phyloP scores from a whole-genome alignment of 2,888 invertebrate species.

The Drosophila quinaria region DNA sequence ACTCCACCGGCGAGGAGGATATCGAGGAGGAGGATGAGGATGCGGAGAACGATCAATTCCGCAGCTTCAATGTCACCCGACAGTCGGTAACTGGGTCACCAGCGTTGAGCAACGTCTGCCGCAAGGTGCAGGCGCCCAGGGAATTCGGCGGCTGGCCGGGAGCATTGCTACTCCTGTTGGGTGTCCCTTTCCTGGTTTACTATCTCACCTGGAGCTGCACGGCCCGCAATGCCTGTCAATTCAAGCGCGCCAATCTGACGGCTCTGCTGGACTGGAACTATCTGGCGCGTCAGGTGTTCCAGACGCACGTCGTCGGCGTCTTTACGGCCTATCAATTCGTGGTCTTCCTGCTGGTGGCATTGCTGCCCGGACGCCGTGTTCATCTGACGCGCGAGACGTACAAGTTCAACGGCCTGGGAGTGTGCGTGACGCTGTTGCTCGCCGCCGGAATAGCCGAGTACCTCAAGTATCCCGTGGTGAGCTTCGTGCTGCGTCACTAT shows the following conservation, averaged over 20 bases:
- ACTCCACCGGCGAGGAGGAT: slow-evolving; percentile 72
- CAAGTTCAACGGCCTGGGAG: slow-evolving; percentile 82
- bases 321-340: slow-evolving; percentile 79
- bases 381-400: slow-evolving; percentile 79
- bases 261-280: slow-evolving; percentile 65
- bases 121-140: slow-evolving; percentile 71
- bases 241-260: slow-evolving; percentile 65
- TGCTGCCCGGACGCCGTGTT: slow-evolving; percentile 82
- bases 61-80: slow-evolving; percentile 73
- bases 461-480: slow-evolving; percentile 81
- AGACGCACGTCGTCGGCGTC: slow-evolving; percentile 66
- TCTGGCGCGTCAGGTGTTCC: slow-evolving; percentile 74
- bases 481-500: slow-evolving; percentile 86
- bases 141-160: slow-evolving; percentile 84
- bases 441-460: slow-evolving; percentile 75
- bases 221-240: slow-evolving; percentile 62
- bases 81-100: slow-evolving; percentile 44
- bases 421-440: slow-evolving; percentile 65
- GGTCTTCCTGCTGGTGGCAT: slow-evolving; percentile 79
- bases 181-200: slow-evolving; percentile 72
- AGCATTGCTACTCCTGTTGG: slow-evolving; percentile 68
- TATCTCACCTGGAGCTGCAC: slow-evolving; percentile 83
- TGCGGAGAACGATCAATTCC: slow-evolving; percentile 62
- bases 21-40: slow-evolving; percentile 50
- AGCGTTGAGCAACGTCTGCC: slow-evolving; percentile 58